Evolutionary conservation across 2,113 vertebrate genomes (phyloP), one percentile per base, ranked within the genome.

Genomic region (Microtus richardsoni): DNA sequence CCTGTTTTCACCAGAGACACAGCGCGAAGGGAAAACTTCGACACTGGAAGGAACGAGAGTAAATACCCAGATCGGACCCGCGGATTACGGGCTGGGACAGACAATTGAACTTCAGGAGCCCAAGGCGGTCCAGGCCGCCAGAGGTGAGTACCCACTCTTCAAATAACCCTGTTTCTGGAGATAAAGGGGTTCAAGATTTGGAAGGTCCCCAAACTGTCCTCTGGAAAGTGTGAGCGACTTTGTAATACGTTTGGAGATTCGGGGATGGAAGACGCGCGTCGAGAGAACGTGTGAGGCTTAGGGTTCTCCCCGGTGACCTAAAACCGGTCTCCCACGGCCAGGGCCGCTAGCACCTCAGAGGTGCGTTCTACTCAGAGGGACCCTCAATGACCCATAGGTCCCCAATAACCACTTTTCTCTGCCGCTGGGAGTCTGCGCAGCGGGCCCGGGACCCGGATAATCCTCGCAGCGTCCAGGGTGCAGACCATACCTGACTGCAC

Each of bases 1-100:
- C 95, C 95, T 98, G 96, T 95, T 95, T 95, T 54, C 96, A 95
- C 87, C 97, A 97, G 96, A 96, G 93, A 92, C 93, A 70, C 96
- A 33, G 49, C 96, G 71, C 75, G 75, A 77, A 97, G 95, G 94
- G 96, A 47, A 96, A 86, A 88, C 95, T 94, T 91, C 74, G 84
- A 28, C 94, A 44, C 26, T 91, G 94, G 91, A 94, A 96, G 80
- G 79, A 88, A 73, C 44, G 93, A 74, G 93, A 91, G 41, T 96
- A 96, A 97, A 89, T 80, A 70, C 60, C 36, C 88, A 70, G 54
- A 16, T 33, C 47, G 21, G 83, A 92, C 70, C 36, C 36, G 33
- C 87, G 41, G 94, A 94, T 36, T 89, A n/a, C 14, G 58, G 11
- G 87, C 95, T 60, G 89, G 79, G 92, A 83, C 66, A 11, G 41